These are phyloP conservation scores for Aporrectodea caliginosa DNA, from an alignment of 1,140 invertebrate genomes.

Conservation along the genomic window DNA sequence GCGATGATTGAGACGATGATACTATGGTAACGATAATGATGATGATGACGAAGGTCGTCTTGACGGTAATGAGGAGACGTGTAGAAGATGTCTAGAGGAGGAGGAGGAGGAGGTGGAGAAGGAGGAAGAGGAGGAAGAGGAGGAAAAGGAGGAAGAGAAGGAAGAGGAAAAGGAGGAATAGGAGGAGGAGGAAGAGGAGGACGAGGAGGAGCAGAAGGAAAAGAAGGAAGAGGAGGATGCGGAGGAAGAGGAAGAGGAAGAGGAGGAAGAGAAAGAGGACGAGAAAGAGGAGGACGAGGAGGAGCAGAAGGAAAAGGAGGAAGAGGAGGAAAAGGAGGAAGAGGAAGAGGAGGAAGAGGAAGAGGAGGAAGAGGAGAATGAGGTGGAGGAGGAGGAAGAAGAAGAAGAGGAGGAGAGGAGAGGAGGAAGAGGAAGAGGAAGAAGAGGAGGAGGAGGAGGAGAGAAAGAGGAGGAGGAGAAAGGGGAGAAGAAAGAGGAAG, in stretches of 20 bases:
- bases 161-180: background rate
- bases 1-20: too few species aligned
- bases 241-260: too few species aligned
- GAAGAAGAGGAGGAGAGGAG: background rate
- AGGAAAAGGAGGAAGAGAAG: background rate
- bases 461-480: slow-evolving; percentile 4
- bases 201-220: too few species aligned
- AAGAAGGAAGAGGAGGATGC: too few species aligned
- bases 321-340: background rate
- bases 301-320: background rate
- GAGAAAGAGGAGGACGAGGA: too few species aligned
- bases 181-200: too few species aligned
- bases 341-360: slow-evolving; percentile 3
- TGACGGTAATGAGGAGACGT: too few species aligned
- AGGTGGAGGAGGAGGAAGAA: background rate
- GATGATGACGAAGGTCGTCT: too few species aligned
- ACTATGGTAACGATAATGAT: too few species aligned
- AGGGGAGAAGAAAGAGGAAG: background rate
- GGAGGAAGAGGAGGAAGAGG: background rate
- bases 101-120: background rate
- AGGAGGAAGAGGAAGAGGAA: background rate
- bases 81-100: too few species aligned
- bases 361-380: too few species aligned
- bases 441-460: background rate
- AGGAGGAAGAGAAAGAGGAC: too few species aligned